Conservation (phyloP, 2,888 invertebrate genomes). For the Fragum sueziense region DNA sequence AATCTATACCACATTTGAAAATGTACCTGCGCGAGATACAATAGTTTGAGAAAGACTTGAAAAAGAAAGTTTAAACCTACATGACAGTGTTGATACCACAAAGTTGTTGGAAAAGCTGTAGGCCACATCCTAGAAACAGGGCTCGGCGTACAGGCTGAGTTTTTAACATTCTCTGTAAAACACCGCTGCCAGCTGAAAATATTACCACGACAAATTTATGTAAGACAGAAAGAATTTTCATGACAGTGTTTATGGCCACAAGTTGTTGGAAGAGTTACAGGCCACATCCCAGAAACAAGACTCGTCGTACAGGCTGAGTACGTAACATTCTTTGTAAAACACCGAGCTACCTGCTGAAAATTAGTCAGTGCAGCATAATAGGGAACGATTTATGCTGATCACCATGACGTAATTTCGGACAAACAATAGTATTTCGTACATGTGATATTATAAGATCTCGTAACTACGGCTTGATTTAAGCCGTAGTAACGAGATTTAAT, state of each 20-base stretch:
- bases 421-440: too few relatives aligned
- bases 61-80: too few relatives aligned
- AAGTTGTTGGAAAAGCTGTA: slow-evolving; percentile 84
- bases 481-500: too few relatives aligned
- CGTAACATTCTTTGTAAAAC: slow-evolving; percentile 73
- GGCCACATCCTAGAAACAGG: slow-evolving; percentile 83
- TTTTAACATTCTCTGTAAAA: slow-evolving; percentile 73
- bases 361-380: too few relatives aligned
- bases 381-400: too few relatives aligned
- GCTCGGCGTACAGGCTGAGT: slow-evolving; percentile 81
- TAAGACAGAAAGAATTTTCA: slow-evolving; percentile 77
- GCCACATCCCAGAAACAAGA: slow-evolving; percentile 84
- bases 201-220: background rate
- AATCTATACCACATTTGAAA: too few relatives aligned
- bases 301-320: slow-evolving; percentile 80
- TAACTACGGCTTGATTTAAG: too few relatives aligned
- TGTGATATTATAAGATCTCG: too few relatives aligned
- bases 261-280: slow-evolving; percentile 84
- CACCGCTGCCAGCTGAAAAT: slow-evolving; percentile 39
- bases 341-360: slow-evolving; percentile 41
- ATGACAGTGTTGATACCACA: slow-evolving; percentile 85
- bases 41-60: too few relatives aligned
- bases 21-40: too few relatives aligned
- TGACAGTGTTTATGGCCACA: slow-evolving; percentile 85
- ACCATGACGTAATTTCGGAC: too few relatives aligned